phyloP scores from a whole-genome alignment of 2,797 vertebrate genomes.

The Tokudaia tokunoshimensis region DNA sequence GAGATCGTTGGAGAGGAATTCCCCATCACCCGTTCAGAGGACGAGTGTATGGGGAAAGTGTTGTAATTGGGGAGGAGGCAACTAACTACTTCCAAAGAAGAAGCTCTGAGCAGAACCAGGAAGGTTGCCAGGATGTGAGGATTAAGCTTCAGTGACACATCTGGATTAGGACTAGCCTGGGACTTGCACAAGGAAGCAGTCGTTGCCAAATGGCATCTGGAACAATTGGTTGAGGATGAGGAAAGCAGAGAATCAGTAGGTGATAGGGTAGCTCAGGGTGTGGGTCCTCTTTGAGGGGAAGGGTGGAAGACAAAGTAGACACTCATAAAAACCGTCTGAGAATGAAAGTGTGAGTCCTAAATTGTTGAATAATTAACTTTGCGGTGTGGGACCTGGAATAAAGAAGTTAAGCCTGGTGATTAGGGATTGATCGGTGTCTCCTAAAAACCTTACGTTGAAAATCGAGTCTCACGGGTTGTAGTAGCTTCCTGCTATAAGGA shows the following conservation, averaged over 20 bases:
- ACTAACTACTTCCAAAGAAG: constrained; percentile 47
- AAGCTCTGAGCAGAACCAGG: constrained; percentile 40
- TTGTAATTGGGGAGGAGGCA: background rate
- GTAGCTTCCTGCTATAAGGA: background rate
- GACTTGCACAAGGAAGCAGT: constrained; percentile 37
- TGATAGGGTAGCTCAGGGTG: background rate
- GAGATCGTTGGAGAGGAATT: constrained; percentile 55
- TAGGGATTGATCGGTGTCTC: constrained; percentile 34
- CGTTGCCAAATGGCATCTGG: constrained; percentile 5
- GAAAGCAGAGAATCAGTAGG: background rate
- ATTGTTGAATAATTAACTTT: background rate
- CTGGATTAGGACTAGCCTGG: background rate
- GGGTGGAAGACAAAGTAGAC: constrained; percentile 12
- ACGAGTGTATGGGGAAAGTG: background rate
- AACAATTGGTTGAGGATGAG: constrained; percentile 23
- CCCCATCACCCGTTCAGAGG: background rate
- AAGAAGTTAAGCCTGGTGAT: background rate
- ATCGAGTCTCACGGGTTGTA: background rate
- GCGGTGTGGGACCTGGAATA: background rate
- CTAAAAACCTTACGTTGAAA: constrained; percentile 46
- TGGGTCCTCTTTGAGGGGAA: background rate
- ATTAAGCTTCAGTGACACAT: constrained; percentile 17
- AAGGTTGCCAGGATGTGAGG: background rate
- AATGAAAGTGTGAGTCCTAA: background rate
- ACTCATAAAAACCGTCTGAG: background rate